A percentile compares a stretch with the other conserved stretches of the same genome.
Conservation (phyloP, 2,888 invertebrate genomes). For the Napeogenes sylphis region DNA sequence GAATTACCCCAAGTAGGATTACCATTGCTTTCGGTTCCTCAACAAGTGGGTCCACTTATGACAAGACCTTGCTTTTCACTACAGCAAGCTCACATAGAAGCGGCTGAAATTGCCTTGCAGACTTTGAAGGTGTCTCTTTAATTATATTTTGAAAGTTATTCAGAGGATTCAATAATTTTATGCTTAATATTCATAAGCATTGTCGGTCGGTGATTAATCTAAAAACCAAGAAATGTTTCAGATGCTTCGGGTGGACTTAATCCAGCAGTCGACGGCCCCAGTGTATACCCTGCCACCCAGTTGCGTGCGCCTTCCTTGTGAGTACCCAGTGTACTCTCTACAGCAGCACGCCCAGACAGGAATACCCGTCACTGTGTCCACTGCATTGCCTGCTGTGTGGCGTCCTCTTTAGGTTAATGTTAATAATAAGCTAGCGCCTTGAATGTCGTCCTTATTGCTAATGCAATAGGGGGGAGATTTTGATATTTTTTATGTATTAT, state of each 20-base stretch:
- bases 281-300: slow-evolving; percentile 45
- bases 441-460: background rate
- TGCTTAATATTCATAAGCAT: too few relatives aligned
- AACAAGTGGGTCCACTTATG: slow-evolving; percentile 51
- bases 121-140: slow-evolving; percentile 50
- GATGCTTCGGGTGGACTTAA: slow-evolving; percentile 47
- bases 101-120: slow-evolving; percentile 55
- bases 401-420: slow-evolving; percentile 38
- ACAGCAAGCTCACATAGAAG: slow-evolving; percentile 57
- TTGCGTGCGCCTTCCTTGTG: slow-evolving; percentile 48
- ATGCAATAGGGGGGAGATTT: slow-evolving; percentile 1
- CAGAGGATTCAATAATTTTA: too few relatives aligned
- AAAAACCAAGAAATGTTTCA: slow-evolving; percentile 35
- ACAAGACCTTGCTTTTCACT: slow-evolving; percentile 48
- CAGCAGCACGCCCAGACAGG: slow-evolving; percentile 42
- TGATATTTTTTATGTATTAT: slow-evolving; percentile 6
- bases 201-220: too few relatives aligned
- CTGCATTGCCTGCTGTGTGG: slow-evolving; percentile 45
- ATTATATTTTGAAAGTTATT: background rate
- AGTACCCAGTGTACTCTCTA: slow-evolving; percentile 39
- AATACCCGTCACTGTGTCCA: slow-evolving; percentile 39
- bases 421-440: slow-evolving; percentile 1
- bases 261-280: slow-evolving; percentile 43
- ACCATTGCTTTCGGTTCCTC: slow-evolving; percentile 47
- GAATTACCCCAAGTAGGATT: slow-evolving; percentile 57